Conservation (phyloP, 2,113 vertebrate genomes). For the Psettodes erumei region DNA sequence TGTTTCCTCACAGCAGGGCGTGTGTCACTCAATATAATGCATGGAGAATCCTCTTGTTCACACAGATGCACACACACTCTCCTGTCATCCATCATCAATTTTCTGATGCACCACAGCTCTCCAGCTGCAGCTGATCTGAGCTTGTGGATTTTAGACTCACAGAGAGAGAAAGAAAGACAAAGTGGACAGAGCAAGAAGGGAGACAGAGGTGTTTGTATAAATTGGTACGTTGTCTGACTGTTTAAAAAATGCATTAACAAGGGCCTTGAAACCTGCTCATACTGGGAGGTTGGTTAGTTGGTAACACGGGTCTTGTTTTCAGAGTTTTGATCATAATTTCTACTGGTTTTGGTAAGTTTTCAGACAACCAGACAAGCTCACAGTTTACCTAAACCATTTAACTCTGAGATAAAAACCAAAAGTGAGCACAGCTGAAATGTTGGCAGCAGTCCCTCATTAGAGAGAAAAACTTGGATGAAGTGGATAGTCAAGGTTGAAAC, state of each 20-base stretch:
- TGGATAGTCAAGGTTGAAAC: not conserved
- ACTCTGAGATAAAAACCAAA: not conserved
- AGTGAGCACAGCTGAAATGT: not conserved
- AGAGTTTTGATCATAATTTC: not conserved
- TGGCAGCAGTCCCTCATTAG: not conserved
- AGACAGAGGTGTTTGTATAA: constrained; percentile 4
- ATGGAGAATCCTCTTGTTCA: constrained; percentile 51
- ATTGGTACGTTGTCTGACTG: not conserved
- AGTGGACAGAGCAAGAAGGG: constrained; percentile 30
- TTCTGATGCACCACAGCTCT: constrained; percentile 56
- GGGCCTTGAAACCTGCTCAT: not conserved
- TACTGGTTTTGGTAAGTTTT: not conserved
- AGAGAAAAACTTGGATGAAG: too few relatives aligned
- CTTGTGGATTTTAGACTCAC: constrained; percentile 35
- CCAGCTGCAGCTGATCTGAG: constrained; percentile 60
- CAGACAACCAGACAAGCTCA: not conserved
- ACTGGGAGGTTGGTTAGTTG: not conserved
- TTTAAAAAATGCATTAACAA: not conserved
- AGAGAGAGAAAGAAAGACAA: constrained; percentile 35
- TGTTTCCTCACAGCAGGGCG: constrained; percentile 40
- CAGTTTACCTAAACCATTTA: not conserved
- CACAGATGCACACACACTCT: constrained; percentile 13
- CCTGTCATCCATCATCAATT: constrained; percentile 56
- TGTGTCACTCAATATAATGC: constrained; percentile 53
- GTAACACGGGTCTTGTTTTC: not conserved